Base-by-base conservation (phyloP, 2,888 invertebrate genomes). In the Auanema freiburgensis region DNA sequence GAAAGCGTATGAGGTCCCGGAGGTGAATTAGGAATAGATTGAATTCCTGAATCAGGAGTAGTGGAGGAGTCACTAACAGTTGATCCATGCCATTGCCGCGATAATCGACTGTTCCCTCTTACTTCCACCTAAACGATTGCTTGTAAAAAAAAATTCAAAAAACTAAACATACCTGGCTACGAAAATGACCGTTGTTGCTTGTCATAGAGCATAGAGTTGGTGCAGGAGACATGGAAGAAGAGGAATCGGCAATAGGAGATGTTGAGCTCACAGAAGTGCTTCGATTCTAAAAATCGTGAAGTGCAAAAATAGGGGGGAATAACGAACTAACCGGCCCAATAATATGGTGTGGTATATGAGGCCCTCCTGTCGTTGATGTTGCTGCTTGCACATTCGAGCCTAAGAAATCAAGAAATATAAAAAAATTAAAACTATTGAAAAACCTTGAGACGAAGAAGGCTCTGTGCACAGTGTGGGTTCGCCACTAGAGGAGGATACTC, bases 41-140 rank as follows among this genome's bases (percentile, higher is more conserved):
- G 80, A 41, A 82, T 80, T 46, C 82, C 82, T 40, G 78, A 78
- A 63, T 82, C 82, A 18, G 82, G 82, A 1, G 82, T 80, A 6
- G 76, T 77, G 10, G 80, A 78, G 11, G 72, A 68, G 42, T 67
- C 66, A 42, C 46, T 60, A 33, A 33, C 33, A 33, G 33, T 33
- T 23, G 59, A 59, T 16, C 40, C 44, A 14, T 56, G 60, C 60
- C 60, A 54, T 16, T 52, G 18, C 18, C 18, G n/a, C 24, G 52
- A 52, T 21, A n/a, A 52, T 11, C 23, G 18, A 6, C 52, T 21
- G 18, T 23, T n/a, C 5, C 52, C 1, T 21, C 52, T 2, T 5
- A 3, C 46, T 5, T 46, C 46, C 6, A 3, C 46, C 46, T 46
- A 46, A 46, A 46, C 3, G 6, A 46, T 21, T 23, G 21, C 21